phyloP scores from a whole-genome alignment of 2,797 vertebrate species.

The Artibeus jamaicensis region DNA sequence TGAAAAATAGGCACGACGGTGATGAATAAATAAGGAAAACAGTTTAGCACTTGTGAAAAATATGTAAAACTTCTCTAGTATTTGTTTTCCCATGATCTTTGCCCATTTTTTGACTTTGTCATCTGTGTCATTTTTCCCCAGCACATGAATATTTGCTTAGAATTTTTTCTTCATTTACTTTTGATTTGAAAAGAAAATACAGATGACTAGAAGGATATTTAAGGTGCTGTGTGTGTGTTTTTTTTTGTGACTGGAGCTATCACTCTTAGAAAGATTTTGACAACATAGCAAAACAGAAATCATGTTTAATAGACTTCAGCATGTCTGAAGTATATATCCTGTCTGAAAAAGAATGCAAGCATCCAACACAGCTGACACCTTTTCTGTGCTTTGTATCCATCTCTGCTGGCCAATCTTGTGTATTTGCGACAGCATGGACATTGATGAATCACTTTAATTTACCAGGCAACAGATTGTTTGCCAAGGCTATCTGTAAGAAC shows the following conservation, averaged over 20 bases:
- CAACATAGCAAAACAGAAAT: constrained; percentile 36
- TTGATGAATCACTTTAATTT: constrained; percentile 78
- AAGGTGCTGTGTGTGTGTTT: background rate
- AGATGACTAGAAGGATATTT: background rate
- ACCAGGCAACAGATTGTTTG: constrained; percentile 6
- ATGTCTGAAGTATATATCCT: background rate
- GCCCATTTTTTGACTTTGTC: background rate
- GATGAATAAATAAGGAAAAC: background rate
- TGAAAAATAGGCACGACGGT: background rate
- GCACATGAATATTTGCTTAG: background rate
- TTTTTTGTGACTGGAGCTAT: background rate
- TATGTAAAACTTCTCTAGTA: background rate
- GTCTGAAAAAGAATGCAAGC: background rate
- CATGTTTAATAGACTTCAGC: background rate
- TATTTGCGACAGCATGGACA: constrained; percentile 22
- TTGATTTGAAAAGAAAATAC: constrained; percentile 5
- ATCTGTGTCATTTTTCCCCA: background rate
- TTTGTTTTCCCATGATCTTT: background rate
- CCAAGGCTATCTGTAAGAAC: constrained; percentile 46
- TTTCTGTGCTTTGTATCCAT: constrained; percentile 50
- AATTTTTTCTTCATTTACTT: constrained; percentile 15
- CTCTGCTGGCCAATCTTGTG: constrained; percentile 17
- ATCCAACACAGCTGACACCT: constrained; percentile 5
- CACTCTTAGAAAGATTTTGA: constrained; percentile 24
- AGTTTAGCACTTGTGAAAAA: background rate